These are phyloP conservation scores for Callionymus lyra DNA, from an alignment of 2,113 vertebrate genomes.

Conservation along the genomic window DNA sequence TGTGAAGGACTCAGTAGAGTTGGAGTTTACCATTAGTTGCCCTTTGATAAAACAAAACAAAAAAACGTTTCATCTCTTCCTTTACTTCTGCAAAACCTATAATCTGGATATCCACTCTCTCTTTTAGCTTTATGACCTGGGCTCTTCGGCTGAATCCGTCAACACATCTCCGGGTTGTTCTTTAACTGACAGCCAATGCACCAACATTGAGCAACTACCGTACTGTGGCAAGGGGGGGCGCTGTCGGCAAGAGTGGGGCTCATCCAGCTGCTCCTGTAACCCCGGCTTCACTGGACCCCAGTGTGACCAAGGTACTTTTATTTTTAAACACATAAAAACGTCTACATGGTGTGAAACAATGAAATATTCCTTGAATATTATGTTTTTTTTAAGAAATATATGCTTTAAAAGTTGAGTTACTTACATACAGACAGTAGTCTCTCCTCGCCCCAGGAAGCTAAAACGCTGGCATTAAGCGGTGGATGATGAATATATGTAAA, in stretches of 20 bases:
- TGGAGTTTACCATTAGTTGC: too few relatives aligned
- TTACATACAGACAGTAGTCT: too few relatives aligned
- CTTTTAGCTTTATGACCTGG: conserved; percentile 73
- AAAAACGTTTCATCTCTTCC: too few relatives aligned
- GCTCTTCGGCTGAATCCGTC: conserved; percentile 70
- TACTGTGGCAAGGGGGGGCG: conserved; percentile 69
- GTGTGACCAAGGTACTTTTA: conserved; percentile 70
- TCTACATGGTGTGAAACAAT: too few relatives aligned
- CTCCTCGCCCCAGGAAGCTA: too few relatives aligned
- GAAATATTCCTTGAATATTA: too few relatives aligned
- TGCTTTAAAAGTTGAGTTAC: too few relatives aligned
- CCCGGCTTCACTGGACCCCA: conserved; percentile 67
- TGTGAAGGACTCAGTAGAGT: too few relatives aligned
- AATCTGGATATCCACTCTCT: conserved; percentile 1
- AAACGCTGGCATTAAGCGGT: conserved; percentile 10
- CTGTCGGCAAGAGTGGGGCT: conserved; percentile 70
- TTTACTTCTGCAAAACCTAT: not conserved
- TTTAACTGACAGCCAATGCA: conserved; percentile 70
- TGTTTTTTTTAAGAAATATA: too few relatives aligned
- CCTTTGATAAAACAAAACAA: too few relatives aligned
- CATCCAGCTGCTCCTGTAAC: conserved; percentile 70
- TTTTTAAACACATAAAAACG: too few relatives aligned
- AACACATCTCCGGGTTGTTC: conserved; percentile 69
- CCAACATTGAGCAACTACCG: conserved; percentile 51
- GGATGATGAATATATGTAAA: conserved; percentile 1